A percentile compares a stretch with the other conserved stretches of the same genome.
phyloP scores from a whole-genome alignment of 2,113 vertebrate species.

The Vidua chalybeata region DNA sequence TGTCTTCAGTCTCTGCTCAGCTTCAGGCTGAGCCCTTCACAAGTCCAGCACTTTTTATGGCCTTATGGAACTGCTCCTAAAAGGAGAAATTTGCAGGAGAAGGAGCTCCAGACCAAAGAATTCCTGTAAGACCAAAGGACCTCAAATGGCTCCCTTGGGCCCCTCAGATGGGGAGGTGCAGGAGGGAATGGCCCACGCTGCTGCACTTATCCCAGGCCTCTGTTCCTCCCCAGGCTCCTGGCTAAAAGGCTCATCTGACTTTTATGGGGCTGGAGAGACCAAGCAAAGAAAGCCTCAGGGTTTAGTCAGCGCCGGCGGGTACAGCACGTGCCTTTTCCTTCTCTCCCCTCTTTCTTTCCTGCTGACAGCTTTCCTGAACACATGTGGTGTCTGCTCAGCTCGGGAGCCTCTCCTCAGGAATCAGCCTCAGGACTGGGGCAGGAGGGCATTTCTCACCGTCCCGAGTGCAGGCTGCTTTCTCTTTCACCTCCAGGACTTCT shows the following conservation, averaged over 20 bases:
- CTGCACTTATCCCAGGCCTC: neutral
- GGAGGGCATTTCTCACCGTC: neutral
- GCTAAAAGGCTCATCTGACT: constrained; percentile 18
- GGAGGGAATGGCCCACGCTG: neutral
- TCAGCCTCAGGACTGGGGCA: neutral
- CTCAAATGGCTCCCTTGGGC: neutral
- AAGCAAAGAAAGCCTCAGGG: constrained; percentile 18
- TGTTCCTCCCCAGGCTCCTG: neutral
- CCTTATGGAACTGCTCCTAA: neutral
- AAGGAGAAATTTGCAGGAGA: neutral
- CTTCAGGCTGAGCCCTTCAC: neutral
- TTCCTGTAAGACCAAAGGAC: neutral
- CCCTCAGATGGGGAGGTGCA: neutral
- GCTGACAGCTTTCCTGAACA: neutral
- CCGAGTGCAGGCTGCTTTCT: neutral
- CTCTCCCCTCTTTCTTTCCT: neutral
- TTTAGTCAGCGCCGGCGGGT: neutral
- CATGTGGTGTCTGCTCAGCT: fast-evolving
- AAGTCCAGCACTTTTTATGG: neutral
- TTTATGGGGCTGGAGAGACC: constrained; percentile 15
- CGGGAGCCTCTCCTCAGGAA: neutral
- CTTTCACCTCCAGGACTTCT: neutral
- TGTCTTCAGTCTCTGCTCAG: neutral
- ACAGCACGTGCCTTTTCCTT: neutral
- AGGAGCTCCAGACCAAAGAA: neutral